Conservation (phyloP, 1,140 invertebrate species). For the Leptinotarsa texana region DNA sequence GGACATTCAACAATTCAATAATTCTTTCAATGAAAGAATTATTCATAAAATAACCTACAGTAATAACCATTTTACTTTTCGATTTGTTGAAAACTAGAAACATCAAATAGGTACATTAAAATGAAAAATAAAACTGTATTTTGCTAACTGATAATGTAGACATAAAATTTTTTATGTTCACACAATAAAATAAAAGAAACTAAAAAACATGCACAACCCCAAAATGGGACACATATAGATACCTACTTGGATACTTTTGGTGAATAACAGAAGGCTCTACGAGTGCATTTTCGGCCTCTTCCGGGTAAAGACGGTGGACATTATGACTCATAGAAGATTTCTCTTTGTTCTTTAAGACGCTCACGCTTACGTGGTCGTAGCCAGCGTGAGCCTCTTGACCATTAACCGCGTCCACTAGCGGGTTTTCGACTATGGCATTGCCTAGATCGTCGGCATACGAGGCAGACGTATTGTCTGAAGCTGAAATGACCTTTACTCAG, state of each 20-base stretch:
- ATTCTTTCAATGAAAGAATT: too few relatives aligned
- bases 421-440: constrained; percentile 52
- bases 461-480: constrained; percentile 54
- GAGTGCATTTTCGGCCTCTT: constrained; percentile 34
- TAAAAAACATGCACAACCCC: constrained; percentile 1
- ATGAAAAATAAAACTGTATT: background rate
- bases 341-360: constrained; percentile 52
- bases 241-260: constrained; percentile 54
- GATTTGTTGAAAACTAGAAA: too few relatives aligned
- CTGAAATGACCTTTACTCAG: constrained; percentile 59
- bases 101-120: too few relatives aligned
- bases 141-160: background rate
- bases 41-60: too few relatives aligned
- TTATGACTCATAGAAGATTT: constrained; percentile 41
- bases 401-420: constrained; percentile 53
- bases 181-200: background rate
- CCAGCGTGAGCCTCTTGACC: constrained; percentile 51
- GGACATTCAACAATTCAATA: too few relatives aligned
- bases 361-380: constrained; percentile 52
- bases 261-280: constrained; percentile 40
- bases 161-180: background rate
- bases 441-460: constrained; percentile 52
- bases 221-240: constrained; percentile 32
- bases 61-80: too few relatives aligned
- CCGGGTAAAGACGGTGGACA: constrained; percentile 42